Percentiles rank a stretch among this genome's conserved stretches.
phyloP scores from a whole-genome alignment of 2,113 vertebrate genomes.

The Lepidothrix coronata region DNA sequence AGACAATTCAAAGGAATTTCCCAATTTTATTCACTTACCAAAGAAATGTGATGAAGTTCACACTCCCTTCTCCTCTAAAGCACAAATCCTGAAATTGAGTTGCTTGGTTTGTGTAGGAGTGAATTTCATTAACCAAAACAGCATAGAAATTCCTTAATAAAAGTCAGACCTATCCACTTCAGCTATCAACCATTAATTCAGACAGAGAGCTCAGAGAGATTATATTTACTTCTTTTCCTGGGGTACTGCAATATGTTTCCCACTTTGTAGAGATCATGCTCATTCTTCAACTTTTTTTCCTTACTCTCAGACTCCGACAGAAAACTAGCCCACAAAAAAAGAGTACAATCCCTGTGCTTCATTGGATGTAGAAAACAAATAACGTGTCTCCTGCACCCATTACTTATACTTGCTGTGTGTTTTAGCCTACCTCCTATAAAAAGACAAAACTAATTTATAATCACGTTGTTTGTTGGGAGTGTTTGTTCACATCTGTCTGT shows the following conservation, averaged over 20 bases:
- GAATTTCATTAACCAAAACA: conserved; percentile 5
- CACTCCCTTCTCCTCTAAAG: background rate
- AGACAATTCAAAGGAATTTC: background rate
- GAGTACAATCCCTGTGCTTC: background rate
- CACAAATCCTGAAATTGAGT: background rate
- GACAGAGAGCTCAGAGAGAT: background rate
- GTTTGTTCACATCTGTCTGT: conserved; percentile 64
- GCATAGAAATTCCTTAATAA: background rate
- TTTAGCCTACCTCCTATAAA: conserved; percentile 38
- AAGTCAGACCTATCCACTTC: background rate
- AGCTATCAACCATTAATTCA: background rate
- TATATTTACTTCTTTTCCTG: background rate
- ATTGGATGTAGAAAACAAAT: conserved; percentile 44
- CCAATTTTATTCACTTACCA: background rate
- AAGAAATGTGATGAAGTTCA: background rate
- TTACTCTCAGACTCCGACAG: background rate
- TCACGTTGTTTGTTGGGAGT: conserved; percentile 40
- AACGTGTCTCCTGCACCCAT: conserved; percentile 30
- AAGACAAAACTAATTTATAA: conserved; percentile 64
- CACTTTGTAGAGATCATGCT: background rate
- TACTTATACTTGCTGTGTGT: conserved; percentile 48
- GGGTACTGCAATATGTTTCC: background rate
- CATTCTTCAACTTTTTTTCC: background rate
- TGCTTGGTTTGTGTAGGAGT: background rate
- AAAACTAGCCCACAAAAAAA: background rate